phyloP scores from a whole-genome alignment of 2,888 invertebrate species.

The Chymomyza procnemis region DNA sequence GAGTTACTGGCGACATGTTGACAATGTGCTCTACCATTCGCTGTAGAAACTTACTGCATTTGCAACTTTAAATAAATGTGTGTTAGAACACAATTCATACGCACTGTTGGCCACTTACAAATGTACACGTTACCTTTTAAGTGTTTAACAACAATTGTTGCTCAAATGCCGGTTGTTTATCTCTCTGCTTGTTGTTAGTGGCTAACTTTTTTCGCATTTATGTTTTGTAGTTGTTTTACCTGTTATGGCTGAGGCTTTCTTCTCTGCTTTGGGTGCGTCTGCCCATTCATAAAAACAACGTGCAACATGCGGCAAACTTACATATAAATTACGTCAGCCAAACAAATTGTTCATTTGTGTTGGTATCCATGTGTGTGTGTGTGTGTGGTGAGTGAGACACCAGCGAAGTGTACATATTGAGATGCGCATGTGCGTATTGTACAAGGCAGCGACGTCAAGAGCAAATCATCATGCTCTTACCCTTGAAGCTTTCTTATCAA shows the following conservation, averaged over 20 bases:
- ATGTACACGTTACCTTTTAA: background rate
- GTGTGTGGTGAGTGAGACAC: too few species aligned
- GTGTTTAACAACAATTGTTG: background rate
- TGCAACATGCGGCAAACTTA: conserved; percentile 58
- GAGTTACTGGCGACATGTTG: too few species aligned
- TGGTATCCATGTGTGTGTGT: background rate
- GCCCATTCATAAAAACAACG: conserved; percentile 63
- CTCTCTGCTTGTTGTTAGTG: background rate
- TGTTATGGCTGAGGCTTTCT: conserved; percentile 23
- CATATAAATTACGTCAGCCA: conserved; percentile 61
- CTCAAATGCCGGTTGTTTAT: background rate
- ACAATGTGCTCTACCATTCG: too few species aligned
- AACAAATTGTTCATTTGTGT: conserved; percentile 1
- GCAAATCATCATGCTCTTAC: background rate
- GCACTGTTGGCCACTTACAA: background rate
- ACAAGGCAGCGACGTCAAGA: background rate
- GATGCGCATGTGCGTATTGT: background rate
- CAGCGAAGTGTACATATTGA: background rate
- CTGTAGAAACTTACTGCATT: too few species aligned
- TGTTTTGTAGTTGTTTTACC: conserved; percentile 3
- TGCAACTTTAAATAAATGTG: too few species aligned
- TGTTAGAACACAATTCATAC: background rate
- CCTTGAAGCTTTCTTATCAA: conserved; percentile 36
- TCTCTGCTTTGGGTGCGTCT: conserved; percentile 31
- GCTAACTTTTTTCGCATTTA: background rate